Percentiles rank a stretch among this genome's conserved stretches.
Evolutionary conservation across 2,888 invertebrate genomes (phyloP).

Genomic region (Limulus polyphemus): DNA sequence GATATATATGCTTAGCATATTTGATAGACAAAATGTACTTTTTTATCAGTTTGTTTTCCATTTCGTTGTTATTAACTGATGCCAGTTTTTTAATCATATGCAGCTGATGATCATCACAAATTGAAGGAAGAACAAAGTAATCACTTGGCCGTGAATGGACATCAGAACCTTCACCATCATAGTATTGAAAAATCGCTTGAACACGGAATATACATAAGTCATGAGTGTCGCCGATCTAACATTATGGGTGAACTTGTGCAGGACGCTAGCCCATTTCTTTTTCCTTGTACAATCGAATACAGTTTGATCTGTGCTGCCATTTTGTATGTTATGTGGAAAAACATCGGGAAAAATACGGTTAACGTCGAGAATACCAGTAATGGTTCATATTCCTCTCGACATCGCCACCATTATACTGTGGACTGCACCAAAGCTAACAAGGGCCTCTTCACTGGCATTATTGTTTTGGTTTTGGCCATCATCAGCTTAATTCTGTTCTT

Average conservation of each 20-base stretch:
- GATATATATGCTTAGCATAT: too few relatives aligned
- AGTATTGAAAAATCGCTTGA: constrained; percentile 17
- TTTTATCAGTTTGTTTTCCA: too few relatives aligned
- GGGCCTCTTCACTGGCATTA: constrained; percentile 77
- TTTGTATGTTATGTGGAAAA: constrained; percentile 93
- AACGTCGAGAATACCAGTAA: neutral
- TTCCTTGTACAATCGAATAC: constrained; percentile 90
- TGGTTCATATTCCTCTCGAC: constrained; percentile 3
- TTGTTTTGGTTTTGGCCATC: constrained; percentile 74
- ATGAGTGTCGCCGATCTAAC: constrained; percentile 63
- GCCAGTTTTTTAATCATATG: too few relatives aligned
- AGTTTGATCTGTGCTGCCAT: constrained; percentile 89
- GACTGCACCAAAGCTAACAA: constrained; percentile 89
- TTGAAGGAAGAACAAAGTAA: too few relatives aligned
- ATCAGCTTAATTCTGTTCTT: constrained; percentile 84
- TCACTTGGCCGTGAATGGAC: too few relatives aligned
- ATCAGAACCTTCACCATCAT: too few relatives aligned
- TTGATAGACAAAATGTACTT: too few relatives aligned
- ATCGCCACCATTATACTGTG: constrained; percentile 20
- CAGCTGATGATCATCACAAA: too few relatives aligned
- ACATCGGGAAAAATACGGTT: constrained; percentile 42
- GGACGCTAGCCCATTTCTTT: constrained; percentile 83
- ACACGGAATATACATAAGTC: constrained; percentile 25
- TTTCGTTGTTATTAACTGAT: too few relatives aligned
- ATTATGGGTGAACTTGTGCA: constrained; percentile 78